A percentile compares a stretch with the other conserved stretches of the same genome.
These are phyloP conservation scores for Dolichotis patagonum DNA, from an alignment of 2,113 vertebrate genomes.

Conservation along the genomic window DNA sequence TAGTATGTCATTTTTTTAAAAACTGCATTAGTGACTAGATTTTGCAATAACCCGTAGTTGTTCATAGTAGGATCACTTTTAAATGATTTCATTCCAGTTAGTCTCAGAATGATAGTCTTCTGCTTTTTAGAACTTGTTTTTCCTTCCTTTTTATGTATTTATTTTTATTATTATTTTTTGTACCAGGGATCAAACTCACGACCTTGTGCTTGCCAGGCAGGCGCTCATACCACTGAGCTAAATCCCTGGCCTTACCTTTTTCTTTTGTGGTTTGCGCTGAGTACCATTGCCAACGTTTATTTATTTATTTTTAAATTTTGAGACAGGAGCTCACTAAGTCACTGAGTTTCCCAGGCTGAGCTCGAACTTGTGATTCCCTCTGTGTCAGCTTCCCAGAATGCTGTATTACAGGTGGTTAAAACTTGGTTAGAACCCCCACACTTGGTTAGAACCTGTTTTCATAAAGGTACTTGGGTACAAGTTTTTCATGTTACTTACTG, in stretches of 20 bases:
- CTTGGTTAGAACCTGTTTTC: slow-evolving; percentile 33
- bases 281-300: too few species aligned
- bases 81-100: slow-evolving; percentile 45
- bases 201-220: too few species aligned
- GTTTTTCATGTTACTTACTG: slow-evolving; percentile 42
- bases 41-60: slow-evolving; percentile 29
- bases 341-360: background rate
- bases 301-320: background rate
- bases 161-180: too few species aligned
- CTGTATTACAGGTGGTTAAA: background rate
- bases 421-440: too few species aligned
- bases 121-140: slow-evolving; percentile 54
- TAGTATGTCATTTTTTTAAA: slow-evolving; percentile 19
- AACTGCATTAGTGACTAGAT: slow-evolving; percentile 23
- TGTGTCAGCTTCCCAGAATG: background rate
- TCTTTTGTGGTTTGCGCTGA: background rate
- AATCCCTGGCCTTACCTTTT: background rate
- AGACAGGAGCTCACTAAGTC: background rate
- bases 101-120: background rate
- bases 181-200: too few species aligned
- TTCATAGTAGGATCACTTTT: background rate
- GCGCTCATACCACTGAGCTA: too few species aligned
- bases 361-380: background rate
- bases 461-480: background rate
- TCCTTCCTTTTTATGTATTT: background rate